Evolutionary conservation across 2,797 vertebrate genomes (phyloP), one percentile per base, ranked within the genome.

Genomic region (Malurus leucopterus): DNA sequence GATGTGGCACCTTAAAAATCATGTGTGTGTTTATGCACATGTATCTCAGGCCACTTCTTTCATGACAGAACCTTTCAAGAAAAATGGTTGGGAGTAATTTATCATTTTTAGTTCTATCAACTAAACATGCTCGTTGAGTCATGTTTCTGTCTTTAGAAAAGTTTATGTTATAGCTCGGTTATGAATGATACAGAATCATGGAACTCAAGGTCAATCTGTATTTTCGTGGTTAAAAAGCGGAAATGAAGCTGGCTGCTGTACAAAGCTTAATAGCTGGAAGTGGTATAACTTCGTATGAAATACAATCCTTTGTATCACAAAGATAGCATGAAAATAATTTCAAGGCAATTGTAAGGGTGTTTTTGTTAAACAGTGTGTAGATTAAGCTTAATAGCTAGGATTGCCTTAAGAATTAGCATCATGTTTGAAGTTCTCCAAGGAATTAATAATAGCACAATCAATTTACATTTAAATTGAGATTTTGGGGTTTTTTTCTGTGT

Each of bases 1-100:
- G 20, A 24, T 81, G 19, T 26, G 8, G 1, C n/a, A 38, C 13
- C 9, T 62, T 69, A 54, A 84, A 79, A 89, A 55, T 18, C 3
- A 12, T 36, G 4, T 53, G 3, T 67, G 4, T 65, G 3, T 38
- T 7, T 63, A 40, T 38, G 18, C 0, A 0, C 63, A 11, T 3
- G 2, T 68, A 47, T 72, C 41, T 70, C 29, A 51, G 16, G 59
- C n/a, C 27, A 62, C 15, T 64, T 89, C 5, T 86, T 77, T 83
- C 21, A 58, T 64, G 50, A 34, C 8, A 38, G 18, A 40, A 21
- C 4, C 29, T 87, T 86, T 68, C 3, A 18, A 58, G 65, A 58
- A 53, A 73, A 59, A n/a, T 1, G 8, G 7, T 51, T 76, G 9
- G 5, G 24, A 83, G 24, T 74, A 81, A 72, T 71, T 68, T 34